phyloP scores from a whole-genome alignment of 2,113 vertebrate species.

The Panthera uncia region DNA sequence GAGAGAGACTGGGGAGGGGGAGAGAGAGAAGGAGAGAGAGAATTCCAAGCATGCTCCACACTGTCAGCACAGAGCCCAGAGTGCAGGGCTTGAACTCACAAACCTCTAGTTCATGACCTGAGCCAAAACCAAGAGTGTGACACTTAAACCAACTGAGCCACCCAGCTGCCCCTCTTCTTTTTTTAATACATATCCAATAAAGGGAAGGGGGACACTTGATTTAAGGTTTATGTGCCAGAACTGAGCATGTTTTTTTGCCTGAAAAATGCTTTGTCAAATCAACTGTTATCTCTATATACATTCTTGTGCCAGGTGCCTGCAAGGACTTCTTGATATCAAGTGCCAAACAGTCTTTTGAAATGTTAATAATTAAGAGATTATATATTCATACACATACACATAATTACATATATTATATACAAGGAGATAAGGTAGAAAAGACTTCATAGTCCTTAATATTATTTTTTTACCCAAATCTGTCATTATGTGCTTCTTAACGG shows the following conservation, averaged over 20 bases:
- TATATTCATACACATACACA: conserved; percentile 35
- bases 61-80: too few relatives aligned
- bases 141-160: too few relatives aligned
- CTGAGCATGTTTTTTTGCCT: conserved; percentile 19
- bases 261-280: conserved; percentile 67
- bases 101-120: too few relatives aligned
- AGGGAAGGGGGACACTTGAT: neutral
- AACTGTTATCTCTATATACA: conserved; percentile 48
- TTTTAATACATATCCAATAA: neutral
- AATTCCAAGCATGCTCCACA: too few relatives aligned
- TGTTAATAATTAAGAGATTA: conserved; percentile 77
- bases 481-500: conserved; percentile 36
- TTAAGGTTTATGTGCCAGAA: conserved; percentile 58
- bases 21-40: too few relatives aligned
- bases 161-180: neutral
- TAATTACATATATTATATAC: conserved; percentile 63
- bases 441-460: neutral
- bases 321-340: conserved; percentile 67
- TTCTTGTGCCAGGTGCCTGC: conserved; percentile 63
- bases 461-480: conserved; percentile 55
- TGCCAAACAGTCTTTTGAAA: conserved; percentile 68
- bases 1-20: too few relatives aligned
- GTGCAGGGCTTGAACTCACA: too few relatives aligned
- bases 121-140: too few relatives aligned
- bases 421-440: conserved; percentile 62